Conservation (phyloP, 2,797 vertebrate genomes). For the Varecia variegata region DNA sequence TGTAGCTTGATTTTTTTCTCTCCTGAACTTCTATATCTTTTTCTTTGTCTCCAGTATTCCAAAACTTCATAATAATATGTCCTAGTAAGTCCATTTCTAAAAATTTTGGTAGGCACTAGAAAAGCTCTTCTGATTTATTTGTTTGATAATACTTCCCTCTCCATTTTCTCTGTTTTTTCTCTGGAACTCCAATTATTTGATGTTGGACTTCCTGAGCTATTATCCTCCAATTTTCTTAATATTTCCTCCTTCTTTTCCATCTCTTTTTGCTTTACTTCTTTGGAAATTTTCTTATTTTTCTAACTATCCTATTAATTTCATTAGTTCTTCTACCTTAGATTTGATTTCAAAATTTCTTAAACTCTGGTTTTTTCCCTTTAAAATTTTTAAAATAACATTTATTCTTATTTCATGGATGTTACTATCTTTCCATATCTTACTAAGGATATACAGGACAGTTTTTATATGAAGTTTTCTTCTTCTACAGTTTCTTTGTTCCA, state of each 20-base stretch:
- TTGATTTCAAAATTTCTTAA: background rate
- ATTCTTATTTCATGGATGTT: background rate
- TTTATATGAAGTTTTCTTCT: background rate
- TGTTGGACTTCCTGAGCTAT: background rate
- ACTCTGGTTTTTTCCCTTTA: background rate
- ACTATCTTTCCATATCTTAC: background rate
- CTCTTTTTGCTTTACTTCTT: background rate
- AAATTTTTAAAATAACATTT: background rate
- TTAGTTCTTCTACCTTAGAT: background rate
- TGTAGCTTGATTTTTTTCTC: background rate
- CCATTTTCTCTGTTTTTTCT: background rate
- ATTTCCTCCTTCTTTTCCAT: background rate
- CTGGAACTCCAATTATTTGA: background rate
- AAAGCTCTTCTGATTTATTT: background rate
- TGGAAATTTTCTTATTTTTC: background rate
- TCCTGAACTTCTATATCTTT: background rate
- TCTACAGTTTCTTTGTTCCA: background rate
- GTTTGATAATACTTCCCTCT: background rate
- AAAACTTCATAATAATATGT: background rate
- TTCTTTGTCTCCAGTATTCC: background rate
- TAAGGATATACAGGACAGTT: background rate
- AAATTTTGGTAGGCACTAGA: background rate
- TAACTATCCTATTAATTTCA: background rate
- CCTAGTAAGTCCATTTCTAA: background rate
- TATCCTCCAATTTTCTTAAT: background rate